Base-by-base conservation (phyloP, 2,888 invertebrate species). In the Chalcosyrphus nemorum region DNA sequence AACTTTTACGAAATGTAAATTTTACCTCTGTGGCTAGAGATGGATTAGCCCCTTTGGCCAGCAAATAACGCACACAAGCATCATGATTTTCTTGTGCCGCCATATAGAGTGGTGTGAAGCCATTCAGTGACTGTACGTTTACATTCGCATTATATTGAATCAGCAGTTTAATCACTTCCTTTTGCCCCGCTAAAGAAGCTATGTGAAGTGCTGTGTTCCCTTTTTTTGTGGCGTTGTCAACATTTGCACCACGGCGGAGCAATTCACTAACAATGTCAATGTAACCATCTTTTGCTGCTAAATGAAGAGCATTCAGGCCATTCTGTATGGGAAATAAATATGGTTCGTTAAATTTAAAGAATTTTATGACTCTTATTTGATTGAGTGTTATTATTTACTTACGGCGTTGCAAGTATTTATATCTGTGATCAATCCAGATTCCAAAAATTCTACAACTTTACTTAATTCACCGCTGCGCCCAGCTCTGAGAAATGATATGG, bases 361-460 rank as follows among this genome's bases (percentile, higher is more conserved):
- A 24, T 24, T 2, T 4, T 24, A 24, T 24, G 24, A 2, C 24
- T n/a, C n/a, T n/a, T n/a, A n/a, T n/a, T 2, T 24, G 24, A 4
- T 24, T 24, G 3, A 24, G 4, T 4, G 24, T 24, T 24, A n/a
- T n/a, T n/a, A 13, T 24, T 21, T 70, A 92, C 95, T 95, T 92
- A 98, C 98, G 90, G 98, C 97, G 93, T 99, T 99, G 91, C 97
- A 96, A 87, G 98, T 97, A 93, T 99, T 99, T 91, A 99, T 99
- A 91, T 99, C 99, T 87, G 97, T 95, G 87, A 97, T 96, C 81
- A 96, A 96, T 78, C 94, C 94, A 41, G 94, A 93, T 92, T 98
- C 97, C 87, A 99, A 94, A 88, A 97, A 96, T 91, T 99, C 98
- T 89, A 98, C 93, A 24, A 99, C 97, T 92, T 97, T 98, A 89